Evolutionary conservation across 1,140 invertebrate species (phyloP), one percentile per base, ranked within the genome.

Genomic region (Batillaria attramentaria): DNA sequence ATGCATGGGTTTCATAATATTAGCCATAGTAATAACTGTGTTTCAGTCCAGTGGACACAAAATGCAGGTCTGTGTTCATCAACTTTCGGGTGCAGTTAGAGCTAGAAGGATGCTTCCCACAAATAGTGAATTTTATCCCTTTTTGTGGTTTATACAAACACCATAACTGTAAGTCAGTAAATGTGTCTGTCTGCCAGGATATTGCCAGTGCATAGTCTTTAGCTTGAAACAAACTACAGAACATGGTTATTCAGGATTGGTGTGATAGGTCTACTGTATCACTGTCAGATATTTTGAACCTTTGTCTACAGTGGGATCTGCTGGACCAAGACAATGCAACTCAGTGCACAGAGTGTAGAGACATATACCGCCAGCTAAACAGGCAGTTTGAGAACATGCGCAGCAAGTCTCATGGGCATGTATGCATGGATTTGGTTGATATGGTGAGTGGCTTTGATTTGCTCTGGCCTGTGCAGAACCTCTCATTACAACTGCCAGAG

Each of bases 351-450:
- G 28, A 5, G 1, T 82, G 81, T 72, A 41, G 31, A n/a, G 3
- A 18, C 4, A 35, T 35, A 6, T 82, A 82, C 69, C 1, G 24
- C n/a, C 37, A 68, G 41, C 66, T 82, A 62, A 82, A 82, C 50
- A 66, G 20, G 20, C 42, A 74, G 35, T 82, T 74, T 69, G 46
- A 77, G 4, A 41, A 39, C 0, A 31, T 82, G 43, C 18, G 77
- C 37, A 68, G 35, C 1, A 31, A 79, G 35, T 43, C 46, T 24
- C 33, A 41, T 10, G 72, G 77, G 5, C 81, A 75, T 74, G 76
- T 82, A 20, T 82, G 81, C 46, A 82, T 82, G 81, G 81, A 82
- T 57, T 73, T 82, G 13, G 69, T 82, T 43, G 81, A 82, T 54
- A 82, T 82, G 81, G 81, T 82, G 65, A 74, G 75, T 42, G 31